Base-by-base conservation (phyloP, 2,113 vertebrate genomes). In the Aix galericulata region DNA sequence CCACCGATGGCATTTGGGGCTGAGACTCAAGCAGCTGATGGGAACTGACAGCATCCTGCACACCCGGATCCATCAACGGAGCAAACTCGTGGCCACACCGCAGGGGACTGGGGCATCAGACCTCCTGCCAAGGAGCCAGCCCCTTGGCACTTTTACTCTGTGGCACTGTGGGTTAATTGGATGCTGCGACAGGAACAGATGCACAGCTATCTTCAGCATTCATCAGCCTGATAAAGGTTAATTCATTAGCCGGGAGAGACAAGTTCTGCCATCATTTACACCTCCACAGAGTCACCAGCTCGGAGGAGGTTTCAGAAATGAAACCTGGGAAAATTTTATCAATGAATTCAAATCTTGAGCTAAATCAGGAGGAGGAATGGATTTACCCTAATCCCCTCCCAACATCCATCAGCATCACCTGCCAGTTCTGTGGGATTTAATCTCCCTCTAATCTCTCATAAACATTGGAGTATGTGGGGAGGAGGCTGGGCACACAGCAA, bases 331-430 rank as follows among this genome's bases (percentile, higher is more conserved):
- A 81, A 86, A 72, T 78, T 63, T 96, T 90, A 93, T 90, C 90
- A 96, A 96, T 96, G 86, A 88, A 62, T 82, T 90, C 60, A 68
- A 80, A 94, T 91, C 93, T 88, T 83, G 76, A 88, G 64, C 69
- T 90, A 93, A 93, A 90, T 93, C 86, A 86, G 60, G 31, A 81
- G 42, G 55, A 91, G 79, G 80, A 91, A 90, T 23, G 56, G 90
- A 83, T 96, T 97, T 93, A 90, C 42, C 44, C 56, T 93, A 95
- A 91, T 94, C 82, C 82, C 48, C 44, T 94, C 76, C 82, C 90
- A 95, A 95, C 88, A 80, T 34, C 74, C 89, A 86, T 71, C 89
- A 95, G 75, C 90, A 91, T 93, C 93, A 94, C 94, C 90, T 94
- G 92, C 76, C 90, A 91, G 79, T 58, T 94, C 92, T 83, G 74